A percentile compares a stretch with the other conserved stretches of the same genome.
phyloP scores from a whole-genome alignment of 53 echinoderm and acorn worm genomes.

The Glandiceps talaboti region DNA sequence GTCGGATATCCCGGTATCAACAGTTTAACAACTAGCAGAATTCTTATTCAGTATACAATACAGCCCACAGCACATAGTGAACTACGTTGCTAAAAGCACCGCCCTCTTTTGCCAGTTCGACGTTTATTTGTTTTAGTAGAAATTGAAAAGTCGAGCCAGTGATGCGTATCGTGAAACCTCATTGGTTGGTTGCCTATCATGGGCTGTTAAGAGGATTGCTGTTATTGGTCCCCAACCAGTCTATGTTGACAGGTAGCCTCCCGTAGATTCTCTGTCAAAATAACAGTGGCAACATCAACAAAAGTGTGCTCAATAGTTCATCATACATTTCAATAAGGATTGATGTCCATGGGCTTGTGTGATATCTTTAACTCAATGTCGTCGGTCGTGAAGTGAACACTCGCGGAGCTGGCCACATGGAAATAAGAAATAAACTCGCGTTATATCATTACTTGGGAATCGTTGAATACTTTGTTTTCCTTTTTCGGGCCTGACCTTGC shows the following conservation, averaged over 20 bases:
- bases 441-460: too few species aligned
- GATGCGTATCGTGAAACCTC: neutral
- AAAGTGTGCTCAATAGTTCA: neutral
- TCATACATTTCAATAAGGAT: neutral
- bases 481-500: neutral
- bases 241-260: neutral
- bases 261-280: neutral
- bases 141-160: neutral
- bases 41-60: too few species aligned
- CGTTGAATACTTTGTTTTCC: too few species aligned
- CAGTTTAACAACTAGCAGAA: too few species aligned
- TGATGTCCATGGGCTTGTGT: neutral
- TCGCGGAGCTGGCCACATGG: too few species aligned
- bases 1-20: too few species aligned
- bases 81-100: neutral
- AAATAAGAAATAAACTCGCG: too few species aligned
- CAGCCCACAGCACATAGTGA: neutral
- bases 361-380: too few species aligned
- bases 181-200: neutral
- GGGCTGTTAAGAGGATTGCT: neutral
- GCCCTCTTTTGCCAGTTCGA: neutral
- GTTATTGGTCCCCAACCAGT: neutral
- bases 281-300: neutral
- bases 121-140: neutral
- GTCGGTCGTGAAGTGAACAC: too few species aligned